Conservation (phyloP, 2,113 vertebrate species). For the Nerophis lumbriciformis region DNA sequence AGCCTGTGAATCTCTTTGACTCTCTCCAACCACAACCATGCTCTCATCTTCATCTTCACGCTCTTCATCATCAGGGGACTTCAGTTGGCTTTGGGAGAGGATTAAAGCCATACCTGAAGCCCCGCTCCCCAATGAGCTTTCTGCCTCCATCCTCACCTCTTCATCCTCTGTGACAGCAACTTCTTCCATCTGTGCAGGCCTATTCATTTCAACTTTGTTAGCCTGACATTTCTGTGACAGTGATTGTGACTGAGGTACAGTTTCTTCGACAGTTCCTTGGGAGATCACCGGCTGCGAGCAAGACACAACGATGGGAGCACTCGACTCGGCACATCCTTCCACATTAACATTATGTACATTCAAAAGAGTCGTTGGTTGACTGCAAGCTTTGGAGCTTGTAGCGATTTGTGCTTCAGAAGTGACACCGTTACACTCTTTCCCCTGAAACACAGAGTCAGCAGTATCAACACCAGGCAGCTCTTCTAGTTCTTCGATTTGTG, state of each 20-base stretch:
- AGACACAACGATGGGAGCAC: slow-evolving; percentile 1
- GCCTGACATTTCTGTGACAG: slow-evolving; percentile 24
- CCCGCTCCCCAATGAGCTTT: slow-evolving; percentile 47
- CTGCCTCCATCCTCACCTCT: slow-evolving; percentile 25
- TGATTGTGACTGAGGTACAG: neutral
- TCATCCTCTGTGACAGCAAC: slow-evolving; percentile 10
- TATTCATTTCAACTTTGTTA: neutral
- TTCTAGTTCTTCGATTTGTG: slow-evolving; percentile 71
- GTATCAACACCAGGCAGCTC: slow-evolving; percentile 12
- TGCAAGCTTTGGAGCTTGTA: slow-evolving; percentile 14
- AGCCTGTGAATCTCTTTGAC: slow-evolving; percentile 42
- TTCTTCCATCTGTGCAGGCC: slow-evolving; percentile 20
- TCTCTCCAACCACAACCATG: slow-evolving; percentile 55
- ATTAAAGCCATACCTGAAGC: slow-evolving; percentile 52
- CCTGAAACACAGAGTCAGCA: slow-evolving; percentile 30
- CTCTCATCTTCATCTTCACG: slow-evolving; percentile 27
- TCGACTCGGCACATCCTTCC: slow-evolving; percentile 10
- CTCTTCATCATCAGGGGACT: slow-evolving; percentile 65
- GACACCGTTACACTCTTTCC: slow-evolving; percentile 7
- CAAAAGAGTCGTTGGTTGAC: neutral
- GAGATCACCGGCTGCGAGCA: slow-evolving; percentile 36
- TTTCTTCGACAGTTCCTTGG: slow-evolving; percentile 8
- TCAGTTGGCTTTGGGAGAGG: slow-evolving; percentile 64
- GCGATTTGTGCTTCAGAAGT: slow-evolving; percentile 7
- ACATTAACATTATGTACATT: slow-evolving; percentile 38